Percentiles rank a stretch among this genome's conserved stretches.
phyloP scores from a whole-genome alignment of 2,888 invertebrate species.

The Galeopsomyia nigrocyanea region DNA sequence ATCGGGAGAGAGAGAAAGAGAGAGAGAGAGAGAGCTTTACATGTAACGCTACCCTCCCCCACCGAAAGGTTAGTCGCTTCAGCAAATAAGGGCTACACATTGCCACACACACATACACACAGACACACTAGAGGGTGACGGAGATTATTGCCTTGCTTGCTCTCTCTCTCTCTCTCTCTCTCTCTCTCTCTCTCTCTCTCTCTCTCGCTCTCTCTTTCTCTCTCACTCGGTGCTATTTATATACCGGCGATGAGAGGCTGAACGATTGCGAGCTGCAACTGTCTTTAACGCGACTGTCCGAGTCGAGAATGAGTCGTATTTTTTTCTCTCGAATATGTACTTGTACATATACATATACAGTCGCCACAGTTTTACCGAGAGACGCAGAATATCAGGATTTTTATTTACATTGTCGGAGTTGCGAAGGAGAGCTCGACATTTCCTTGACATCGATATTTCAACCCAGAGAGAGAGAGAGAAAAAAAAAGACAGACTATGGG shows the following conservation, averaged over 20 bases:
- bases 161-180: no score
- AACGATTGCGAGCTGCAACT: no score
- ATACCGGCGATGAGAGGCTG: no score
- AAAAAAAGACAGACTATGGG: constrained; percentile 12
- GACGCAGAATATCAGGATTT: neutral
- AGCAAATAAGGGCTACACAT: neutral
- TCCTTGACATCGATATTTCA: constrained; percentile 28
- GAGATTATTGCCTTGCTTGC: neutral
- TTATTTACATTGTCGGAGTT: constrained; percentile 1
- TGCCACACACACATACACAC: neutral
- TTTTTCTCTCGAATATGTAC: no score
- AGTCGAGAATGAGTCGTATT: neutral
- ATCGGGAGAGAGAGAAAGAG: no score
- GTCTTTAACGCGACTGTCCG: no score
- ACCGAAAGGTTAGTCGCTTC: neutral
- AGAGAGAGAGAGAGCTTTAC: no score
- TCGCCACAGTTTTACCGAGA: neutral
- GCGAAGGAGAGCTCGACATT: constrained; percentile 22
- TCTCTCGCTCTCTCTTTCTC: no score
- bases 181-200: no score
- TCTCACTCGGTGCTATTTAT: no score
- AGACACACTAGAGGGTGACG: neutral
- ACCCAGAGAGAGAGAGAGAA: no score
- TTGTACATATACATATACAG: no score
- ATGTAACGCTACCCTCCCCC: neutral